Conservation (phyloP, 1,140 invertebrate genomes). For the Tigriopus japonicus region DNA sequence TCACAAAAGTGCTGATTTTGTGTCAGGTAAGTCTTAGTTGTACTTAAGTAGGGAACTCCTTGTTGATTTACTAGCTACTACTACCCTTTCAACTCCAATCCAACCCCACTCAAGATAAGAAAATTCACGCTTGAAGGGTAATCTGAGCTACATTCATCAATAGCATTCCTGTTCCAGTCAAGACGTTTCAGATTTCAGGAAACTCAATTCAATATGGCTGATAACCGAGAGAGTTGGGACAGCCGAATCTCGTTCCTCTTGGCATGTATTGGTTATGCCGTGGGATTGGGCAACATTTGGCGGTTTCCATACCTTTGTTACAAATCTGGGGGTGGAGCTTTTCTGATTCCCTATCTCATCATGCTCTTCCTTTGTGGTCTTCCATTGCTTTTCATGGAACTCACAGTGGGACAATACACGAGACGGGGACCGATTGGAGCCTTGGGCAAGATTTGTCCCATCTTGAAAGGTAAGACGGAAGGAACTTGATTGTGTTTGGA, state of each 20-base stretch:
- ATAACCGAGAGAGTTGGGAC: conserved; percentile 36
- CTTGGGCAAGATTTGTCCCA: conserved; percentile 47
- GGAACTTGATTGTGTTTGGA: background rate
- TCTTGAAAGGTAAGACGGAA: conserved; percentile 44
- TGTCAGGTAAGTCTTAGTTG: too few relatives aligned
- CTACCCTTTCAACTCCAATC: too few relatives aligned
- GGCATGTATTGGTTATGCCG: conserved; percentile 73
- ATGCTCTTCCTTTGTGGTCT: conserved; percentile 42
- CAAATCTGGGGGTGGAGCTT: conserved; percentile 37
- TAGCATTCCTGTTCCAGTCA: too few relatives aligned
- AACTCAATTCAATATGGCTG: background rate
- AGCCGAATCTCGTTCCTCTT: conserved; percentile 77
- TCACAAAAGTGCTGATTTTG: too few relatives aligned
- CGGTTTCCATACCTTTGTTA: conserved; percentile 33
- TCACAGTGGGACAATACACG: conserved; percentile 53
- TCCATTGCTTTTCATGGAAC: conserved; percentile 52
- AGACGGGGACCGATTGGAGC: conserved; percentile 48
- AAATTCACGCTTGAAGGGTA: too few relatives aligned
- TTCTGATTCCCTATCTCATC: conserved; percentile 44
- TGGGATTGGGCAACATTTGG: conserved; percentile 81
- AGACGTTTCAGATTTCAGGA: too few relatives aligned
- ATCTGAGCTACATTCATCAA: too few relatives aligned
- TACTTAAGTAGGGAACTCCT: too few relatives aligned
- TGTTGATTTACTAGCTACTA: too few relatives aligned
- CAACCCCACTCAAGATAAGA: too few relatives aligned